Evolutionary conservation across 2,113 vertebrate genomes (phyloP), one percentile per base, ranked within the genome.

Genomic region (Pseudopodoces humilis): DNA sequence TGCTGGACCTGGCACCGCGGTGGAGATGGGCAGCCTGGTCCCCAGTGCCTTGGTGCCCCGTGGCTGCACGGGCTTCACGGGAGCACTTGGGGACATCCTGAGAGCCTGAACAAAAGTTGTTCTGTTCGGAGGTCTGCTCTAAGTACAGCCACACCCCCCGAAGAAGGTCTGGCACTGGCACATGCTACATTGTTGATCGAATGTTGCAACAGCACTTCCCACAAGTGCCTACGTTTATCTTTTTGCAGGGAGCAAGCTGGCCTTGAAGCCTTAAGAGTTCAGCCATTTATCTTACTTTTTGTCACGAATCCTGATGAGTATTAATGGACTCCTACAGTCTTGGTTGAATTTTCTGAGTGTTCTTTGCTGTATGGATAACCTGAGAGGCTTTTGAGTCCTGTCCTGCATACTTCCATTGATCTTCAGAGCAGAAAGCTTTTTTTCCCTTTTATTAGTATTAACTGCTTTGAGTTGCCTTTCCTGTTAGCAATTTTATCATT

Each of bases 1-100:
- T 68, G 31, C 46, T 23, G 37, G 68, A 41, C n/a, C 6, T 19
- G 13, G 11, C 0, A 22, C 2, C 0, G 0, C 13, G 3, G 14
- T 33, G 33, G 41, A 31, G 15, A 27, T 17, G 31, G 7, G 16
- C 47, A 71, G 31, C 24, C 25, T 43, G 25, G 35, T 20, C 63
- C 12, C 33, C 9, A 0, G 37, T 15, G 71, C 81, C 11, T 33
- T 6, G 21, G 46, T 65, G 43, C 25, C 33, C 41, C 6, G 2
- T 13, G 62, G 33, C 52, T 63, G 9, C 7, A 8, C 3, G 43
- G 83, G 21, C 19, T 30, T 47, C 35, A 15, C 8, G 20, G 19
- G 22, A 44, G 46, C 18, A 1, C 39, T 12, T 3, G 25, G 28
- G 6, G 13, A 16, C 52, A 30, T 18, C 17, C n/a, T 2, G 9